Base-by-base conservation (phyloP, 2,888 invertebrate species). In the Ptychoptera albimana region DNA sequence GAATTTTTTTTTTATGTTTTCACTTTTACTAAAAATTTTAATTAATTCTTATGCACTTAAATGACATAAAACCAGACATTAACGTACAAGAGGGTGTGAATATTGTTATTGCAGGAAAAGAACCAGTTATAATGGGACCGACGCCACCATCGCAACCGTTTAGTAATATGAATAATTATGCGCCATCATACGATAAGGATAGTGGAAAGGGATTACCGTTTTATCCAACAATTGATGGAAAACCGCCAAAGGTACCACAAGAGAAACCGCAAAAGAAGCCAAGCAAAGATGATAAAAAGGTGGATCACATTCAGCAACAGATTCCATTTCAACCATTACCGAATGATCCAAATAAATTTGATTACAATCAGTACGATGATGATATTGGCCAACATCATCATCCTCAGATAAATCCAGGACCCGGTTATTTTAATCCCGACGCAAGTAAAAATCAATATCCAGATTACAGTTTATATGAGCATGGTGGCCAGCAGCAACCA, bases 401-500 rank as follows among this genome's bases (percentile, higher is more conserved):
- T 67, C 60, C 49, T 72, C 13, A 69, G 69, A n/a, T 72, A 72
- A 1, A 55, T 69, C 49, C 61, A 54, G 13, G 59, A 54, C 61
- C 58, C 39, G 65, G 64, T 14, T 64, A 57, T 47, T 63, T 59
- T 46, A 61, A 63, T 55, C 61, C 63, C 0, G 43, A 46, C 15
- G 44, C 50, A 2, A 52, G 47, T 12, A 54, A 54, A 49, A 47
- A 51, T 43, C 50, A 50, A 45, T 63, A 60, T 39, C 58, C 60
- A 46, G 53, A 57, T 2, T 62, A 57, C 39, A 58, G 58, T 54
- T 60, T 60, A 1, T 63, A 60, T 30, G 60, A 59, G 14, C 55
- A 55, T 6, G 59, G 57, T 31, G 60, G 58, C 9, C 51, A 59
- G 2, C 61, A 61, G 52, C 61, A 13, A 48, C 57, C 60, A 1